Evolutionary conservation across 2,113 vertebrate genomes (phyloP).

Genomic region (Isichthys henryi): DNA sequence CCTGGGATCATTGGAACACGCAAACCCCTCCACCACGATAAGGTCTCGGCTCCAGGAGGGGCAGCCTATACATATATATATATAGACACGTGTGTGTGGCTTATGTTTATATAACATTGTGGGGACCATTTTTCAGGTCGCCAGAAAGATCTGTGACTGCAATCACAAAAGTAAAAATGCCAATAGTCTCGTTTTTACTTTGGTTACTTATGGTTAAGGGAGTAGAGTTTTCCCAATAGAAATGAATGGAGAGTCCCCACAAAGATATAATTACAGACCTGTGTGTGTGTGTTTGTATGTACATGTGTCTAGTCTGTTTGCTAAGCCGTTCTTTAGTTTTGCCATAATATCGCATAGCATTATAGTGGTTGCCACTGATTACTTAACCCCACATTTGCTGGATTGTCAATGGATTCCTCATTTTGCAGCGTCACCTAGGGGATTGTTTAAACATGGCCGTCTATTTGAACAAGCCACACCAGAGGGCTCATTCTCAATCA

Average conservation of each 20-base stretch:
- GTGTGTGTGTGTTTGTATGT: background rate
- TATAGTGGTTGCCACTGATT: background rate
- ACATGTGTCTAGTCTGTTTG: background rate
- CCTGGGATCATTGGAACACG: too few species aligned
- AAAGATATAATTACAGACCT: background rate
- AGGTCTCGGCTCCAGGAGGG: too few species aligned
- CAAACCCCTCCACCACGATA: too few species aligned
- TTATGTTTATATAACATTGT: too few species aligned
- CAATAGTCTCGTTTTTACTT: too few species aligned
- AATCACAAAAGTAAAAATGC: too few species aligned
- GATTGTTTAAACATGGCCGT: conserved; percentile 23
- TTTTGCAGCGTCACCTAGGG: background rate
- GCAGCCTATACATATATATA: background rate
- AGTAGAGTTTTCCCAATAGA: too few species aligned
- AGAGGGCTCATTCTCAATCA: conserved; percentile 23
- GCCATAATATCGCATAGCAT: background rate
- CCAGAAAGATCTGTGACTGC: too few species aligned
- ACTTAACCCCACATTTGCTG: conserved; percentile 17
- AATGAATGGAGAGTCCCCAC: too few species aligned
- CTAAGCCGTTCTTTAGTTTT: background rate
- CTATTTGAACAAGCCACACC: conserved; percentile 31
- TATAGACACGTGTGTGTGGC: background rate
- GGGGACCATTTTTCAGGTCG: too few species aligned
- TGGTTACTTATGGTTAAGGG: too few species aligned
- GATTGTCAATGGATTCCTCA: conserved; percentile 17